Evolutionary conservation across 2,888 invertebrate species (phyloP).

Genomic region (Rambutsinella grinnellia): DNA sequence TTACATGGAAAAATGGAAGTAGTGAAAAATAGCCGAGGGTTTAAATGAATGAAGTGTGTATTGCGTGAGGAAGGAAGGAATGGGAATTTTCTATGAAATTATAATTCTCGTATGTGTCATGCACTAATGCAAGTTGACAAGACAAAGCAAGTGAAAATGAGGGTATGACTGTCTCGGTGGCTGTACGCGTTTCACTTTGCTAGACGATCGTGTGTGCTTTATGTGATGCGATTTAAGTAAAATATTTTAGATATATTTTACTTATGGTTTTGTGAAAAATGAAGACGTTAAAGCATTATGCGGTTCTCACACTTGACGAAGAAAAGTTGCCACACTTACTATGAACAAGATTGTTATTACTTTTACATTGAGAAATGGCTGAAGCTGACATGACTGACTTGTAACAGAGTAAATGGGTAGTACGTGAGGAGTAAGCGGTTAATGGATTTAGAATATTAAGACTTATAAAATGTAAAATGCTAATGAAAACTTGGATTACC

Average conservation of each 20-base stretch:
- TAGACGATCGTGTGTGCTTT: too few species aligned
- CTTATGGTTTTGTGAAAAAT: background rate
- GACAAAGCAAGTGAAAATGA: background rate
- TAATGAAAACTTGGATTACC: too few species aligned
- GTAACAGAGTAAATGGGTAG: background rate
- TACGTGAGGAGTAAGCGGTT: background rate
- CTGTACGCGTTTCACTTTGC: too few species aligned
- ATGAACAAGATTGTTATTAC: background rate
- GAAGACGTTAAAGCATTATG: background rate
- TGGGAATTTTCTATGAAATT: too few species aligned
- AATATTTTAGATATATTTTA: too few species aligned
- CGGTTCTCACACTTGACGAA: background rate
- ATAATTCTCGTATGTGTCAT: background rate
- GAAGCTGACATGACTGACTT: background rate
- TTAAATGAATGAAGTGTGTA: background rate
- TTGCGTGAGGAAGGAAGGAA: background rate
- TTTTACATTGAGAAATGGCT: background rate
- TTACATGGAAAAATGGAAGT: background rate
- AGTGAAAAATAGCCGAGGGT: conserved; percentile 14
- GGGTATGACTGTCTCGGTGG: too few species aligned
- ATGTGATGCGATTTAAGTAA: too few species aligned
- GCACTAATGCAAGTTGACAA: background rate
- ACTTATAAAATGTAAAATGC: too few species aligned
- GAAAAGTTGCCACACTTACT: background rate
- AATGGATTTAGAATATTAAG: too few species aligned